Percentiles rank a stretch among this genome's conserved stretches.
Conservation (phyloP, 35 echinoderm and acorn worm species). For the Apostichopus japonicus region DNA sequence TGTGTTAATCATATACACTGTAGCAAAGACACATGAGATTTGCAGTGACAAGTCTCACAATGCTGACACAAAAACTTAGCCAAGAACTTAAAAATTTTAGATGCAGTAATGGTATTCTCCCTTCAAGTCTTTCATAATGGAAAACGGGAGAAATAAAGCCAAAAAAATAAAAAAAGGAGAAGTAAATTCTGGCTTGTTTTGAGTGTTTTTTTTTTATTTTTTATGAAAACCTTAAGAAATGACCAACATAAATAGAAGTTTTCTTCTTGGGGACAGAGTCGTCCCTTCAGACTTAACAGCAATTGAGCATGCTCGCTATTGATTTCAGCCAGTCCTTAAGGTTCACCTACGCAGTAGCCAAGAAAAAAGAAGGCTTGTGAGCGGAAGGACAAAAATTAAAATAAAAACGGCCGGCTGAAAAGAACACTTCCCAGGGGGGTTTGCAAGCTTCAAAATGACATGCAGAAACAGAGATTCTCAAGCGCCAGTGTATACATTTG, state of each 20-base stretch:
- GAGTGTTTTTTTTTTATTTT: background rate
- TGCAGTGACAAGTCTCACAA: too few relatives aligned
- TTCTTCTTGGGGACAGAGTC: background rate
- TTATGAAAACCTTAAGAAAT: background rate
- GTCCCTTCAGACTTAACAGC: background rate
- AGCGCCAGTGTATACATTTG: slow-evolving; percentile 12
- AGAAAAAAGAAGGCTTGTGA: background rate
- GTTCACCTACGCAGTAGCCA: slow-evolving; percentile 16
- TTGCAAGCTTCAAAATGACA: slow-evolving; percentile 2
- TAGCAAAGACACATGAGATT: too few relatives aligned
- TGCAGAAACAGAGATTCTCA: slow-evolving; percentile 18
- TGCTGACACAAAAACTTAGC: too few relatives aligned
- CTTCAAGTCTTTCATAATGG: background rate
- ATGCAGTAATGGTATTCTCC: background rate
- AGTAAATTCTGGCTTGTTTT: too few relatives aligned
- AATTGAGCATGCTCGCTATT: slow-evolving; percentile 3
- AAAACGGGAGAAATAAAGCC: too few relatives aligned
- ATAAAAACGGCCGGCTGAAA: slow-evolving; percentile 17
- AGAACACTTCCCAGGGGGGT: slow-evolving; percentile 5
- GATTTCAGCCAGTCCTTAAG: slow-evolving; percentile 6
- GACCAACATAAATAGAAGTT: background rate
- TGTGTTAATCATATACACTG: too few relatives aligned
- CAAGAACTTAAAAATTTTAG: too few relatives aligned
- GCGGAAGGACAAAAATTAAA: slow-evolving; percentile 4
- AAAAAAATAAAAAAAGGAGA: too few relatives aligned